Conservation (phyloP, 2,888 invertebrate species). For the Harpalus rufipes region DNA sequence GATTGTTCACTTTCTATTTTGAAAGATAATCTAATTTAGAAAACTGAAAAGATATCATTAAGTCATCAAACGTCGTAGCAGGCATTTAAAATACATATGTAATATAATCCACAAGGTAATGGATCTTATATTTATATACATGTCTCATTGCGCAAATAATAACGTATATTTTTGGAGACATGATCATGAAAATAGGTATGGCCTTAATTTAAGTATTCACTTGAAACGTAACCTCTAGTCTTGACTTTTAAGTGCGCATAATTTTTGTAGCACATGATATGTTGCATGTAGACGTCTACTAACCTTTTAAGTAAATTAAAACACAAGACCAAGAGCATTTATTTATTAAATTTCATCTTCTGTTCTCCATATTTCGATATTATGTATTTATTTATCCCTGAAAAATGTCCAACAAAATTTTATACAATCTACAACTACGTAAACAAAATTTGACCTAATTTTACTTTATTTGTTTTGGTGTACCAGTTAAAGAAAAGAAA, state of each 20-base stretch:
- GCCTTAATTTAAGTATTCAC: conserved; percentile 46
- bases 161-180: conserved; percentile 32
- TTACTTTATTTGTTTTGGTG: neutral
- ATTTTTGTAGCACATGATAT: conserved; percentile 58
- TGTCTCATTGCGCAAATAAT: conserved; percentile 10
- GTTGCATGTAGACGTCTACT: conserved; percentile 57
- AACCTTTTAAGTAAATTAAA: conserved; percentile 62
- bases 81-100: neutral
- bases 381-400: neutral
- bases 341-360: conserved; percentile 45
- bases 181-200: conserved; percentile 41
- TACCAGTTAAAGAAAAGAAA: too few species aligned
- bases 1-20: too few species aligned
- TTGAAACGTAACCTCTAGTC: conserved; percentile 47
- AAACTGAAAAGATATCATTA: too few species aligned
- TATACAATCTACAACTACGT: neutral
- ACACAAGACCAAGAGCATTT: conserved; percentile 37
- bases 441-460: neutral
- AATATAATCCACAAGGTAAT: neutral
- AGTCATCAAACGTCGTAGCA: too few species aligned
- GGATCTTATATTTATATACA: neutral
- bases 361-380: conserved; percentile 12
- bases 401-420: neutral
- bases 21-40: too few species aligned
- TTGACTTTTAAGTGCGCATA: conserved; percentile 59